Evolutionary conservation across 2,797 vertebrate genomes (phyloP), one percentile per base, ranked within the genome.

Genomic region (Schizopygopsis malacanthus): DNA sequence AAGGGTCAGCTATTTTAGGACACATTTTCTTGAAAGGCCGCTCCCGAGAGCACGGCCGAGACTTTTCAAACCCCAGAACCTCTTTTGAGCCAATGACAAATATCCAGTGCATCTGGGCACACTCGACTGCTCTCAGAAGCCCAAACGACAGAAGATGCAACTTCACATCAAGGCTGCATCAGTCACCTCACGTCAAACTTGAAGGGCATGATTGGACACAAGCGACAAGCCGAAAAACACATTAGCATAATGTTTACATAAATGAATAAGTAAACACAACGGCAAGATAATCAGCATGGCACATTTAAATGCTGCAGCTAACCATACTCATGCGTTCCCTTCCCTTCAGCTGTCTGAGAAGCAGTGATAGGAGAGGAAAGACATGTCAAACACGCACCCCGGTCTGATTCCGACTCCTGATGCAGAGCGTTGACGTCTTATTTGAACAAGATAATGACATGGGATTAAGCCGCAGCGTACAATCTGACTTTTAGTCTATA

Each of bases 201-300:
- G 94, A 96, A 96, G 94, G 95, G 93, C 94, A 90, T 91, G 90
- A 94, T 94, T 93, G 92, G 93, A 93, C 92, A 92, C 93, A 92
- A 93, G 92, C 91, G 90, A 92, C 90, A 93, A 94, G 93, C 91
- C 92, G 88, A 89, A 88, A 85, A 85, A 90, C 52, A 76, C 85
- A 94, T 95, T 95, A 93, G 93, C 95, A 96, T 95, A 92, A 89
- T 91, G 92, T 95, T 95, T 94, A 94, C 94, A 95, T 95, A 95
- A 92, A 95, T 94, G 91, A 95, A 95, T 95, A 94, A 91, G 85
- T 89, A 93, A 92, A 90, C 87, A 87, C 78, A 63, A 71, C 11
- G 20, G 65, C 76, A 43, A 83, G 83, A 88, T 90, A 87, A 90
- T 87, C 87, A 87, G 87, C n/a, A 75, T 85, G 83, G 87, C 72